These are phyloP conservation scores for Pantherophis vulpinus DNA, from an alignment of 2,797 vertebrate species.

Conservation along the genomic window DNA sequence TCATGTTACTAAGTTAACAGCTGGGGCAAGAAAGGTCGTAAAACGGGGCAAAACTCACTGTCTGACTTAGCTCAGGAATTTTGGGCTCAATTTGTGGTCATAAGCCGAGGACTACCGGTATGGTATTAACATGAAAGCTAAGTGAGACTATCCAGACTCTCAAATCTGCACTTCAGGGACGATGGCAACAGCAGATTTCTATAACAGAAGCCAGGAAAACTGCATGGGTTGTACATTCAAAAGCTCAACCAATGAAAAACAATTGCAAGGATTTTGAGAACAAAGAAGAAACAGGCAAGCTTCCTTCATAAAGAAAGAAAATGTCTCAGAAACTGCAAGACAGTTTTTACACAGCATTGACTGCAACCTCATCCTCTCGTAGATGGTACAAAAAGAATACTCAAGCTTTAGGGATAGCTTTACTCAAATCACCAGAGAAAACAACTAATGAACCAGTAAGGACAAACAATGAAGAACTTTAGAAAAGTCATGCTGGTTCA, in stretches of 20 bases:
- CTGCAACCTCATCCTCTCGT: neutral
- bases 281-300: neutral
- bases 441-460: neutral
- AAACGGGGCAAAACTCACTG: neutral
- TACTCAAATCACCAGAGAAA: neutral
- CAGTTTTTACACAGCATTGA: neutral
- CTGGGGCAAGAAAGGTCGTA: neutral
- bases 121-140: too few species aligned
- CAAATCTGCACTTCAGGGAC: too few species aligned
- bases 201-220: too few species aligned
- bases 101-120: too few species aligned
- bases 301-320: neutral
- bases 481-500: neutral
- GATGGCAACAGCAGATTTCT: too few species aligned
- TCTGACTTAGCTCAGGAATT: neutral
- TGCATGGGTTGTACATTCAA: neutral
- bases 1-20: neutral
- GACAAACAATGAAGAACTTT: neutral
- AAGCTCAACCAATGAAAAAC: neutral
- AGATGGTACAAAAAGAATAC: neutral
- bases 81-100: neutral
- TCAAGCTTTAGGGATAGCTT: neutral
- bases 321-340: neutral
- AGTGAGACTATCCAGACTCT: too few species aligned
- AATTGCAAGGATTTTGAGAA: neutral